Conservation (phyloP, 2,113 vertebrate genomes). For the Papio anubis region DNA sequence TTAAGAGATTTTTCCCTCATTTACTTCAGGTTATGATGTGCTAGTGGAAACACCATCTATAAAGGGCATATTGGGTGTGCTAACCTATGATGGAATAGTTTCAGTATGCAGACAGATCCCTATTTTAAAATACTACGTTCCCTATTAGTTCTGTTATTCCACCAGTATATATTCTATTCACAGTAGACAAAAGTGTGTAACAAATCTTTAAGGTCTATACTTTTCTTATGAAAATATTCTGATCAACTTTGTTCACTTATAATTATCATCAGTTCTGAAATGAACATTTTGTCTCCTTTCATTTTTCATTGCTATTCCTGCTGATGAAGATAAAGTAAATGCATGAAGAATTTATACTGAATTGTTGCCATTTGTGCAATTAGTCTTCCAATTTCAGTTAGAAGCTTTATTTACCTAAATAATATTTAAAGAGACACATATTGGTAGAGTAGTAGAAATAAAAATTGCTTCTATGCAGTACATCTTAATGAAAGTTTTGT, state of each 20-base stretch:
- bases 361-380: background rate
- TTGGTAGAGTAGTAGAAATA: background rate
- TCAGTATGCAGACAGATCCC: background rate
- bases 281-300: background rate
- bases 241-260: background rate
- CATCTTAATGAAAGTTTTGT: background rate
- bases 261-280: background rate
- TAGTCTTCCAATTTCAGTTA: background rate
- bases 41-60: background rate
- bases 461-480: background rate
- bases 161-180: background rate
- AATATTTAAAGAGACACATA: slow-evolving; percentile 17
- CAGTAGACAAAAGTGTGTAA: background rate
- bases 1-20: background rate
- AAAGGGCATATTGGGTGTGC: background rate
- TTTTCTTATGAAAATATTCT: background rate
- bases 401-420: background rate
- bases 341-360: background rate
- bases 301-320: background rate
- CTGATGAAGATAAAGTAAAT: background rate
- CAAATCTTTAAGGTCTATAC: background rate
- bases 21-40: background rate
- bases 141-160: background rate
- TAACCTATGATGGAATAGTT: background rate
- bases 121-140: background rate